These are phyloP conservation scores for Pangasius krempfi DNA, from an alignment of 2,797 vertebrate species.

Conservation along the genomic window DNA sequence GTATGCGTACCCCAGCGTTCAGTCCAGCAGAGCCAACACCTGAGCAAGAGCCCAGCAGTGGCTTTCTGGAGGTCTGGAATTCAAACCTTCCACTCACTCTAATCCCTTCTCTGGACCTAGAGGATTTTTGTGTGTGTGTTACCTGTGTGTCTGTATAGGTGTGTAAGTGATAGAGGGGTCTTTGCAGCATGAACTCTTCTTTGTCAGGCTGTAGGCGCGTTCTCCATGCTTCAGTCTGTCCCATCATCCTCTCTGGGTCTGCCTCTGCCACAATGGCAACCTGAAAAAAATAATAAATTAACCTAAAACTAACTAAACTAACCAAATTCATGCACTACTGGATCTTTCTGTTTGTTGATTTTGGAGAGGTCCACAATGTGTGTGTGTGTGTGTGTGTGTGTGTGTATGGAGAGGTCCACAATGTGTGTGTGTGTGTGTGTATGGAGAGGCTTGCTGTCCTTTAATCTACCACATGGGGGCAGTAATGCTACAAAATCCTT, in stretches of 20 bases:
- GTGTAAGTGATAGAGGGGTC: slow-evolving; percentile 85
- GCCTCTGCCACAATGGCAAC: slow-evolving; percentile 78
- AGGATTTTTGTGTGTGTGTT: slow-evolving; percentile 11
- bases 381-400: no score
- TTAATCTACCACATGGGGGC: slow-evolving; percentile 66
- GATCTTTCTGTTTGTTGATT: not conserved
- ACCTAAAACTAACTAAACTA: not conserved
- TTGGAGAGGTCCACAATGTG: not conserved
- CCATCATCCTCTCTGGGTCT: slow-evolving; percentile 87
- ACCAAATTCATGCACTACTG: not conserved
- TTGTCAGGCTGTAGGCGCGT: slow-evolving; percentile 69
- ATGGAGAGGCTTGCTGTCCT: slow-evolving; percentile 28
- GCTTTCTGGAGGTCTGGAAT: not conserved
- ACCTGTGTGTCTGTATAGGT: slow-evolving; percentile 92
- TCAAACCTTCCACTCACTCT: not conserved
- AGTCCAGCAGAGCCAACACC: not conserved
- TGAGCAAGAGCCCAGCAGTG: not conserved
- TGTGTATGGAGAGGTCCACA: no score
- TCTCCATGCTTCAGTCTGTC: slow-evolving; percentile 83
- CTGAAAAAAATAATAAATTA: slow-evolving; percentile 64
- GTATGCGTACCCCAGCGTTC: not conserved
- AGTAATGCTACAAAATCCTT: slow-evolving; percentile 57
- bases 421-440: not conserved
- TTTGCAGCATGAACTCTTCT: slow-evolving; percentile 79
- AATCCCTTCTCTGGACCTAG: not conserved